These are phyloP conservation scores for Neotoma lepida DNA, from an alignment of 2,113 vertebrate species.

Conservation along the genomic window DNA sequence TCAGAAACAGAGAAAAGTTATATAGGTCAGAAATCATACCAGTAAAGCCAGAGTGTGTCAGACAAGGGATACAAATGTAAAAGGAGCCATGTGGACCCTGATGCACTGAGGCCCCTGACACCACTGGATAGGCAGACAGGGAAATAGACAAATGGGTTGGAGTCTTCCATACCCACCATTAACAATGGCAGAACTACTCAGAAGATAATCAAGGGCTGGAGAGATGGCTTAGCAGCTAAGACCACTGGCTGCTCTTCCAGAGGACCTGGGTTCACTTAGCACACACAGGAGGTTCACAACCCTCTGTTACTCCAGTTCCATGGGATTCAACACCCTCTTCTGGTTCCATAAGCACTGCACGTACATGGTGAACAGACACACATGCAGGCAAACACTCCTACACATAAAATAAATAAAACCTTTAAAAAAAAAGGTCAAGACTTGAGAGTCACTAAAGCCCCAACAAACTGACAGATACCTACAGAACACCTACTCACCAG, in stretches of 20 bases:
- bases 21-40: neutral
- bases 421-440: neutral
- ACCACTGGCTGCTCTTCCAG: neutral
- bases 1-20: neutral
- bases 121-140: too few relatives aligned
- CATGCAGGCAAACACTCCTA: neutral
- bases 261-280: neutral
- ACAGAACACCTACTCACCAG: neutral
- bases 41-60: neutral
- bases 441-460: neutral
- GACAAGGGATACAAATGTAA: neutral
- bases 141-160: neutral
- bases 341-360: neutral
- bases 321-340: neutral
- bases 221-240: neutral
- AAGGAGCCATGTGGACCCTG: neutral
- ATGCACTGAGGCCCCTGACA: rapidly evolving
- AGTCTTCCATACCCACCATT: neutral
- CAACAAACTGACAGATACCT: rapidly evolving
- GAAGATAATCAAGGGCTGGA: neutral
- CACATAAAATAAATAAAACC: neutral
- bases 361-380: neutral
- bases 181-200: neutral
- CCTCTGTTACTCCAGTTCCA: neutral
- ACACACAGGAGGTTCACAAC: neutral